Evolutionary conservation across 2,797 vertebrate genomes (phyloP).

Genomic region (Clarias laeviceps): DNA sequence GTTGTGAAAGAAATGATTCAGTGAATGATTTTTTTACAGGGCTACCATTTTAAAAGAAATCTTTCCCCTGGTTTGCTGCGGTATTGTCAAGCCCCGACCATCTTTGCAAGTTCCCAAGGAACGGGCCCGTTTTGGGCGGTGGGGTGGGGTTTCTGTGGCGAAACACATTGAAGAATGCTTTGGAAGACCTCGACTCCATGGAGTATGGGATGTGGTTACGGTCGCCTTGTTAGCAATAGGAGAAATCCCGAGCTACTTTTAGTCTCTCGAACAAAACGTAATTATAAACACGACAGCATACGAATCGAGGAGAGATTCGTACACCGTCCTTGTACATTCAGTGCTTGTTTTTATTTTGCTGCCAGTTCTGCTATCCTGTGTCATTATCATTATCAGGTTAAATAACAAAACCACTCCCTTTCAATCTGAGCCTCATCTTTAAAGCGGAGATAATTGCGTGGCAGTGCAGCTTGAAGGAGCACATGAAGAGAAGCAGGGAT

Average conservation of each 20-base stretch:
- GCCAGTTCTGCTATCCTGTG: slow-evolving; percentile 15
- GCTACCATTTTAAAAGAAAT: not conserved
- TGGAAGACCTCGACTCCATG: slow-evolving; percentile 71
- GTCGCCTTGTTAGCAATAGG: slow-evolving; percentile 70
- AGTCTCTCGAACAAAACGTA: slow-evolving; percentile 46
- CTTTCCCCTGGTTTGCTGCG: slow-evolving; percentile 44
- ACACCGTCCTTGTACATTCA: not conserved
- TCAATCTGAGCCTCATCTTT: slow-evolving; percentile 26
- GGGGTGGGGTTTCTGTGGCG: slow-evolving; percentile 74
- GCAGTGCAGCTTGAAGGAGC: not conserved
- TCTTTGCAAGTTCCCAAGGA: slow-evolving; percentile 60
- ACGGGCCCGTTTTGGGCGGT: slow-evolving; percentile 75
- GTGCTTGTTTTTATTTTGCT: slow-evolving; percentile 3
- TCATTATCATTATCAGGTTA: slow-evolving; percentile 41
- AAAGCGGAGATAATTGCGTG: slow-evolving; percentile 20
- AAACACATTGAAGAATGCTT: slow-evolving; percentile 69
- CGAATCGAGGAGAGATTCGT: not conserved
- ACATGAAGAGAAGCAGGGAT: not conserved
- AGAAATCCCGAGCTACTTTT: slow-evolving; percentile 66
- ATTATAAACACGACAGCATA: slow-evolving; percentile 30
- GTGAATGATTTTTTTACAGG: slow-evolving; percentile 32
- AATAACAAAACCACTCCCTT: slow-evolving; percentile 32
- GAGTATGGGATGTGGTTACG: slow-evolving; percentile 74
- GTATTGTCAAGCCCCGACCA: slow-evolving; percentile 42
- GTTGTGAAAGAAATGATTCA: slow-evolving; percentile 30